Evolutionary conservation across 1,140 invertebrate species (phyloP), one percentile per base, ranked within the genome.

Genomic region (Leptopilina boulardi): DNA sequence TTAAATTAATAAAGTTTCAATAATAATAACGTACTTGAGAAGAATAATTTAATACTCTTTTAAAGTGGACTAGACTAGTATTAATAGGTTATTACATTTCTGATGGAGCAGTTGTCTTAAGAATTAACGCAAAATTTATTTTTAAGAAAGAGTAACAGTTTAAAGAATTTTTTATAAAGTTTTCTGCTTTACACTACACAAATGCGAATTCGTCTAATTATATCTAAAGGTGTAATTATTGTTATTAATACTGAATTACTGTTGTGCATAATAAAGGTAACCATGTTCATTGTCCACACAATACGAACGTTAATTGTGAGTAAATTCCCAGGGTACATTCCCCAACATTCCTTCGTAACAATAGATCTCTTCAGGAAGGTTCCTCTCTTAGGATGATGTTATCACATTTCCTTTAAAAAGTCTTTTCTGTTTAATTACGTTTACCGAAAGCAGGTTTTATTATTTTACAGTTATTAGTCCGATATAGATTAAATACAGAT

Each of bases 321-420:
- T 91, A 91, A 91, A 89, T 91, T 91, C 89, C 89, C 90, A 91
- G 85, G 85, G 83, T 83, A 84, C 80, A 81, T 82, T 82, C 82
- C 78, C 82, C 84, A 77, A 81, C 81, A 88, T 90, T 89, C 85
- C 87, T 85, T 44, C 59, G 84, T 86, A 89, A 91, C 88, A 89
- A 91, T 89, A 87, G 84, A 88, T 86, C 84, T 86, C 86, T 88
- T 89, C 80, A 84, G 84, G 88, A 89, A 91, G 85, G 86, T 83
- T 85, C 87, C 83, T 85, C 87, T 88, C 86, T 81, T 78, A 80
- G 82, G 78, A 77, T 76, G 90, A 90, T 91, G 73, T 82, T 90
- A 91, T 91, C 90, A 87, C 80, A 79, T 83, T 89, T 91, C 89
- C 89, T 87, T 80, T 77, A 79, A 70, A 71, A 38, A 86, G 85